phyloP scores from a whole-genome alignment of 2,888 invertebrate genomes.

The Conomelus anceps region DNA sequence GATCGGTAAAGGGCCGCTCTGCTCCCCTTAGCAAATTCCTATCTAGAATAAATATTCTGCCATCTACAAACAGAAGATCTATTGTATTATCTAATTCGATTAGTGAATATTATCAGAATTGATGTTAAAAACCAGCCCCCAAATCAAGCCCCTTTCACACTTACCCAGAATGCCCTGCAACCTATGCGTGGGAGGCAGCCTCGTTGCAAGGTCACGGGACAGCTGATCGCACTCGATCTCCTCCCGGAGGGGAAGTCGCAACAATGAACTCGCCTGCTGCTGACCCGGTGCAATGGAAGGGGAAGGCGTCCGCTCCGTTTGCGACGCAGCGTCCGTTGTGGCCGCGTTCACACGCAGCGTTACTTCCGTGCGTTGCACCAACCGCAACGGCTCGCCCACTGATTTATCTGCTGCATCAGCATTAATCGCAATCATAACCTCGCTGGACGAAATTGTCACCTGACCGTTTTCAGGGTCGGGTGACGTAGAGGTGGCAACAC shows the following conservation, averaged over 20 bases:
- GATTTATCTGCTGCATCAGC: not conserved
- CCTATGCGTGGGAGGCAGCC: constrained; percentile 56
- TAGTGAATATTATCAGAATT: no score
- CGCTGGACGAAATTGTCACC: not conserved
- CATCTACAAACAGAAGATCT: no score
- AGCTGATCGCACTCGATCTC: constrained; percentile 73
- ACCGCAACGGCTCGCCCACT: constrained; percentile 41
- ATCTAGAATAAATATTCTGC: no score
- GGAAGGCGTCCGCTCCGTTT: constrained; percentile 45
- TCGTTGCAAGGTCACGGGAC: constrained; percentile 55
- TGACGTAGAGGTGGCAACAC: constrained; percentile 1
- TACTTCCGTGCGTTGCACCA: constrained; percentile 58
- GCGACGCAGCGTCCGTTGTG: constrained; percentile 54
- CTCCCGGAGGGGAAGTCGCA: constrained; percentile 59
- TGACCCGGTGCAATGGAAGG: constrained; percentile 40
- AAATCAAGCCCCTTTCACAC: no score
- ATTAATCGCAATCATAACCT: not conserved
- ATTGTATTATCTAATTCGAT: no score
- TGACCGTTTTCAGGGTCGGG: not conserved
- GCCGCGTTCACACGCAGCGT: constrained; percentile 54
- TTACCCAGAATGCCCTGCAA: constrained; percentile 58
- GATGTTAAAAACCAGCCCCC: no score
- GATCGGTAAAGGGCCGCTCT: no score
- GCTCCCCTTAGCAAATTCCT: no score
- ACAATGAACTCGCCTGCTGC: constrained; percentile 44